Percentiles rank a stretch among this genome's conserved stretches.
phyloP scores from a whole-genome alignment of 1,140 invertebrate species.

The Drosophila busckii region DNA sequence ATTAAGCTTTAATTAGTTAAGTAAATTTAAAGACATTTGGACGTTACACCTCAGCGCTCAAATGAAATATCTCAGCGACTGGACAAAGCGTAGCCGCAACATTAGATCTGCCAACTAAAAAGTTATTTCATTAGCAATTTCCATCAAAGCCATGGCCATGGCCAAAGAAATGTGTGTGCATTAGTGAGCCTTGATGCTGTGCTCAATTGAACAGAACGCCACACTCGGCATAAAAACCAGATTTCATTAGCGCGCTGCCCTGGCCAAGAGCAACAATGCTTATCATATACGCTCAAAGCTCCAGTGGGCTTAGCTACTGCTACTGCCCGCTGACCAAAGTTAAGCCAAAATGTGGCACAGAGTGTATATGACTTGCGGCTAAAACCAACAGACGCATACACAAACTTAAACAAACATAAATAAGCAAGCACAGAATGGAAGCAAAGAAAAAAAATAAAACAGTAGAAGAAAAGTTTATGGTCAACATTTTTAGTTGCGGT shows the following conservation, averaged over 20 bases:
- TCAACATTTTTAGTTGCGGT: constrained; percentile 74
- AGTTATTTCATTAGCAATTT: constrained; percentile 75
- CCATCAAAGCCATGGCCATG: constrained; percentile 49
- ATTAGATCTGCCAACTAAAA: constrained; percentile 63
- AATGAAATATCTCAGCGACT: no score
- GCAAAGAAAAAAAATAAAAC: constrained; percentile 52
- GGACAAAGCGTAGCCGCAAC: constrained; percentile 41
- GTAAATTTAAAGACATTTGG: no score
- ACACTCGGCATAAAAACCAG: constrained; percentile 66
- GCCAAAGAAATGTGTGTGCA: constrained; percentile 16
- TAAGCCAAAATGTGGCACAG: constrained; percentile 11
- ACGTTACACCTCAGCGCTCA: no score
- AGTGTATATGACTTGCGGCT: no score
- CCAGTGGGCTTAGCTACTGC: no score
- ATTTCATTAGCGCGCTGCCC: no score
- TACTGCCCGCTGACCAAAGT: no score
- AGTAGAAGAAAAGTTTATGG: constrained; percentile 57
- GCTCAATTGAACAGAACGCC: constrained; percentile 72
- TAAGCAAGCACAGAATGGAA: no score
- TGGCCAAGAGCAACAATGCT: no score
- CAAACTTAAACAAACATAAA: constrained; percentile 48
- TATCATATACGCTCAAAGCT: no score
- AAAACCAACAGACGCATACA: constrained; percentile 7
- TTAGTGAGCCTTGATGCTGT: constrained; percentile 37
- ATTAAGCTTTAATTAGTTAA: no score